A percentile compares a stretch with the other conserved stretches of the same genome.
Evolutionary conservation across 2,113 vertebrate genomes (phyloP).

Genomic region (Phalacrocorax pelagicus): DNA sequence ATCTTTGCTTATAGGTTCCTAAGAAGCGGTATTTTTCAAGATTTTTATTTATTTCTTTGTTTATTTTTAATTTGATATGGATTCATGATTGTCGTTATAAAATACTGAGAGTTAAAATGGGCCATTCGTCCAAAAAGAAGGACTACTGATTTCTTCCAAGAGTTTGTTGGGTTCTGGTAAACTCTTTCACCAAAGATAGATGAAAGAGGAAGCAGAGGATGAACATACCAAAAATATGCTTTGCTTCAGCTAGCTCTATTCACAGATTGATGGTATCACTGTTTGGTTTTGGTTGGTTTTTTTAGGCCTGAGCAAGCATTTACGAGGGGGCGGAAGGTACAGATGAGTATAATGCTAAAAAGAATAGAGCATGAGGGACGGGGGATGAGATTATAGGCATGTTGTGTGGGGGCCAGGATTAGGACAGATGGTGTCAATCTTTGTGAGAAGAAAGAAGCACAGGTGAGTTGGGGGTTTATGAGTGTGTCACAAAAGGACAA

Average conservation of each 20-base stretch:
- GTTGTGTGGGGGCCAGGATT: slow-evolving; percentile 48
- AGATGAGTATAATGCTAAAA: slow-evolving; percentile 66
- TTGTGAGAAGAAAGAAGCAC: slow-evolving; percentile 22
- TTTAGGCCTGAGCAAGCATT: slow-evolving; percentile 64
- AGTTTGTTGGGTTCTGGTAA: slow-evolving; percentile 19
- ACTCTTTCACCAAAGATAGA: slow-evolving; percentile 56
- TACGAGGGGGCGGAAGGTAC: slow-evolving; percentile 61
- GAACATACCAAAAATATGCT: slow-evolving; percentile 48
- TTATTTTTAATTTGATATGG: not conserved
- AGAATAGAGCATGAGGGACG: slow-evolving; percentile 60
- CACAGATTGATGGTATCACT: slow-evolving; percentile 63
- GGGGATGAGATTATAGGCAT: slow-evolving; percentile 46
- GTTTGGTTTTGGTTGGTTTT: slow-evolving; percentile 52
- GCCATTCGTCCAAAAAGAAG: not conserved
- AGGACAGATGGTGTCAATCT: slow-evolving; percentile 36
- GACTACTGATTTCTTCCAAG: slow-evolving; percentile 9
- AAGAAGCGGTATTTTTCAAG: not conserved
- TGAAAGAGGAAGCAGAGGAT: slow-evolving; percentile 57
- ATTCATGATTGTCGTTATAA: not conserved
- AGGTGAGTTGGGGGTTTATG: slow-evolving; percentile 37
- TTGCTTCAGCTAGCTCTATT: slow-evolving; percentile 51
- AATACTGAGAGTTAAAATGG: not conserved
- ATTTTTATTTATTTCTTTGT: not conserved
- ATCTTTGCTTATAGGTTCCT: not conserved
- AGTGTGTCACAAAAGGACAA: not conserved